Base-by-base conservation (phyloP, 2,888 invertebrate species). In the Andrena bucephala region DNA sequence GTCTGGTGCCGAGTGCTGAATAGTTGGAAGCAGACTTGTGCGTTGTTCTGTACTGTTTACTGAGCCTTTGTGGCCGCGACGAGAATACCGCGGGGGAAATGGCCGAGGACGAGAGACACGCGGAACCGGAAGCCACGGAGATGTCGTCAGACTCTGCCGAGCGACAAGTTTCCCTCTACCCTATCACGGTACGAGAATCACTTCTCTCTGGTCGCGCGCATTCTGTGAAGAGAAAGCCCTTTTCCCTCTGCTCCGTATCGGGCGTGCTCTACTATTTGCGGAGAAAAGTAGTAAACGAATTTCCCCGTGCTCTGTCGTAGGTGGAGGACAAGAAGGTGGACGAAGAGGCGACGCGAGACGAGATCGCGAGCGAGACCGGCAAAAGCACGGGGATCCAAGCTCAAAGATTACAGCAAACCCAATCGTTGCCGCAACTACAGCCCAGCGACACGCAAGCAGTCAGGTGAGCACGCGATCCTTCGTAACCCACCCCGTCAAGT, bases 1-100 rank as follows among this genome's bases (percentile, higher is more conserved):
- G 59, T 74, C 42, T 33, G 24, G 62, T 50, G 76, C 62, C 48
- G 52, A 31, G 57, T 66, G 67, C 1, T 5, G 24, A 60, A 24
- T 6, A 54, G 59, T 52, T 50, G 7, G 59, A 29, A 29, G 48
- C 65, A 52, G 54, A 87, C 85, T 86, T 89, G 90, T 90, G 91
- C 83, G 92, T 91, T 89, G 86, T 91, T 78, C 86, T 87, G 83
- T 86, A 89, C 65, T 89, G 91, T 79, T 81, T 91, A 70, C 78
- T 91, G 82, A 88, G 89, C 88, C 86, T 90, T 71, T 90, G 89
- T 76, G 88, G 85, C 86, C 85, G 78, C 72, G 77, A 66, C 42
- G 66, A 62, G 78, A 78, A 54, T 54, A 84, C 77, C 73, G 74
- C 70, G 75, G 79, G 77, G 79, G 85, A 87, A 42, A 92, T 92